Percentiles rank a stretch among this genome's conserved stretches.
Conservation (phyloP, 2,797 vertebrate genomes). For the Halcyon chelicuti region DNA sequence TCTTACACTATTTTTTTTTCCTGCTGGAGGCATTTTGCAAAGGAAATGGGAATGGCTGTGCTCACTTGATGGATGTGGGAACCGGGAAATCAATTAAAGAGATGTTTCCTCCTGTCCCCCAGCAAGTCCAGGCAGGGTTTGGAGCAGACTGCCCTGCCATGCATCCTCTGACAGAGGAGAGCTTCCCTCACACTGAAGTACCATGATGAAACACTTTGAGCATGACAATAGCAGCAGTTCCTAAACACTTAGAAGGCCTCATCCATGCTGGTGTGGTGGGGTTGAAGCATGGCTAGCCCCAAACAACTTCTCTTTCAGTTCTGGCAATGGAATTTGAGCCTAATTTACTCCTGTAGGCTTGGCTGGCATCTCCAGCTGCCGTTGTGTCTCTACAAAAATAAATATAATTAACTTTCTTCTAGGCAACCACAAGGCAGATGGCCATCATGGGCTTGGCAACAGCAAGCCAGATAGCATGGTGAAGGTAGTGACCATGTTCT, state of each 20-base stretch:
- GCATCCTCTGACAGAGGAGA: not conserved
- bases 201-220: not conserved
- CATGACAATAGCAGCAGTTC: not conserved
- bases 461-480: not conserved
- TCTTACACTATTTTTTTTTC: constrained; percentile 6
- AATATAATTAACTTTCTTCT: constrained; percentile 5
- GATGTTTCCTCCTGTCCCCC: constrained; percentile 1
- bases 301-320: not conserved
- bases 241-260: not conserved
- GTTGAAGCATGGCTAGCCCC: not conserved
- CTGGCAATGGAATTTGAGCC: constrained; percentile 1
- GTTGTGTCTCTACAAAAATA: not conserved
- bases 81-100: constrained; percentile 21
- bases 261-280: not conserved
- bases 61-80: constrained; percentile 33
- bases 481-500: not conserved
- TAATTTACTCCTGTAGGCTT: not conserved
- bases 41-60: constrained; percentile 4
- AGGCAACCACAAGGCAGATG: constrained; percentile 42
- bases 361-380: constrained; percentile 11
- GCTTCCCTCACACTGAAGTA: not conserved
- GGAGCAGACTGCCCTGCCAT: not conserved
- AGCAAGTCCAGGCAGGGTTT: constrained; percentile 6
- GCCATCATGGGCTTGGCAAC: not conserved
- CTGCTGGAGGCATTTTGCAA: constrained; percentile 26